A percentile compares a stretch with the other conserved stretches of the same genome.
phyloP scores from a whole-genome alignment of 1,140 invertebrate species.

The Cataglyphis hispanica region DNA sequence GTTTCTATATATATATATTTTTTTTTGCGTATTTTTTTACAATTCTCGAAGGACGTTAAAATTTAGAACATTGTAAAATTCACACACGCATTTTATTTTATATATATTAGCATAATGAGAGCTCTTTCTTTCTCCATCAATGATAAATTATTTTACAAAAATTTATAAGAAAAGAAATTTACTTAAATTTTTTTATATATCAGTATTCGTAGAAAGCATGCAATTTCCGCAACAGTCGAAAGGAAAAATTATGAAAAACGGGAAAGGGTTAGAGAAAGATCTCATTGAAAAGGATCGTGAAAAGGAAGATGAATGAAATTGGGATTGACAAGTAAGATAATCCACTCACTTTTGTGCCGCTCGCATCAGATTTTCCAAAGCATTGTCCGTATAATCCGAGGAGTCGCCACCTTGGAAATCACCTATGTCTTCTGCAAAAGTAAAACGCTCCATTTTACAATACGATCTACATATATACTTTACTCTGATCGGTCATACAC shows the following conservation, averaged over 20 bases:
- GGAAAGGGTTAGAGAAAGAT: not conserved
- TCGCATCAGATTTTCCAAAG: slow-evolving; percentile 82
- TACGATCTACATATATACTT: not conserved
- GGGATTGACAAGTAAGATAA: slow-evolving; percentile 10
- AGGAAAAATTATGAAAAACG: not conserved
- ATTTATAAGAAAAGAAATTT: not conserved
- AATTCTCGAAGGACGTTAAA: not conserved
- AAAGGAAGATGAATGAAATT: not conserved
- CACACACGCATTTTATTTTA: not conserved
- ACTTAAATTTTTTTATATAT: not conserved
- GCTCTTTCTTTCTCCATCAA: not conserved
- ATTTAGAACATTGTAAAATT: not conserved
- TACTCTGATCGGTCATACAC: not conserved
- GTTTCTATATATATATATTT: not conserved
- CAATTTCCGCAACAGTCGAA: not conserved
- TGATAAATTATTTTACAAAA: not conserved
- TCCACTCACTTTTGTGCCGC: slow-evolving; percentile 85
- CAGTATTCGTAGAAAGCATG: not conserved
- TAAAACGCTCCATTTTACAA: slow-evolving; percentile 36
- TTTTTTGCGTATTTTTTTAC: not conserved
- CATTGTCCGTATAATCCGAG: slow-evolving; percentile 83
- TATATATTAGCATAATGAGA: not conserved
- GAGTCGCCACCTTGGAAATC: slow-evolving; percentile 72
- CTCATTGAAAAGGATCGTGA: not conserved
- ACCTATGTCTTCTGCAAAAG: slow-evolving; percentile 80